A percentile compares a stretch with the other conserved stretches of the same genome.
Evolutionary conservation across 2,113 vertebrate genomes (phyloP).

Genomic region (Chlorodrepanis virens): DNA sequence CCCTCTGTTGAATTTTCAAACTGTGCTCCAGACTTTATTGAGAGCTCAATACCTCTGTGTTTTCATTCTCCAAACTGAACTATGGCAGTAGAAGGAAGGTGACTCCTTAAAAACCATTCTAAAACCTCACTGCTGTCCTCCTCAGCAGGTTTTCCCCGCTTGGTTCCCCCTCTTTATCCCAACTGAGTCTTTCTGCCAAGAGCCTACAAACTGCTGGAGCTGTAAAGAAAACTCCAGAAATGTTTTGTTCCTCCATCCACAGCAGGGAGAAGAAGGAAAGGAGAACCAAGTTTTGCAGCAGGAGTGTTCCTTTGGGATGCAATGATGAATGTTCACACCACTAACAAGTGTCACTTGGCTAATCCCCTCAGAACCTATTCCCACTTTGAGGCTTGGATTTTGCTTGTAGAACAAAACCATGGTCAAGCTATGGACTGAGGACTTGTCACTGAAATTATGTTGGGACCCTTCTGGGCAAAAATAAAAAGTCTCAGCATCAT

Average conservation of each 20-base stretch:
- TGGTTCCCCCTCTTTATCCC: neutral
- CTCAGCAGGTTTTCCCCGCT: neutral
- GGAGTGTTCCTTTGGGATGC: neutral
- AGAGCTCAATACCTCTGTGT: neutral
- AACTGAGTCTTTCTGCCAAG: neutral
- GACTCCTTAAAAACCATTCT: neutral
- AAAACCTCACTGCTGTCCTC: neutral
- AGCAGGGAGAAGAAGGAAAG: neutral
- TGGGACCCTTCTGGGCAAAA: neutral
- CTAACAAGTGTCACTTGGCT: neutral
- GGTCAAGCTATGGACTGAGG: neutral
- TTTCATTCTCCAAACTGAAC: neutral
- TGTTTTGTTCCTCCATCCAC: neutral
- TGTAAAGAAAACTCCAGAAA: neutral
- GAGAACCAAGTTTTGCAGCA: neutral
- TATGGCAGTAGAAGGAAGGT: neutral
- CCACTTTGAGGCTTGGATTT: neutral
- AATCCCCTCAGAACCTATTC: neutral
- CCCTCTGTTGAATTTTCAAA: neutral
- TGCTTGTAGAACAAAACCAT: neutral
- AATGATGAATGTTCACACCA: neutral
- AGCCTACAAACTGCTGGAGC: neutral
- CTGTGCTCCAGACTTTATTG: neutral
- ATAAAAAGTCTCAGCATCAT: neutral
- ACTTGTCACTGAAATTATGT: neutral